These are phyloP conservation scores for Elachura formosa DNA, from an alignment of 2,113 vertebrate genomes.

Conservation along the genomic window DNA sequence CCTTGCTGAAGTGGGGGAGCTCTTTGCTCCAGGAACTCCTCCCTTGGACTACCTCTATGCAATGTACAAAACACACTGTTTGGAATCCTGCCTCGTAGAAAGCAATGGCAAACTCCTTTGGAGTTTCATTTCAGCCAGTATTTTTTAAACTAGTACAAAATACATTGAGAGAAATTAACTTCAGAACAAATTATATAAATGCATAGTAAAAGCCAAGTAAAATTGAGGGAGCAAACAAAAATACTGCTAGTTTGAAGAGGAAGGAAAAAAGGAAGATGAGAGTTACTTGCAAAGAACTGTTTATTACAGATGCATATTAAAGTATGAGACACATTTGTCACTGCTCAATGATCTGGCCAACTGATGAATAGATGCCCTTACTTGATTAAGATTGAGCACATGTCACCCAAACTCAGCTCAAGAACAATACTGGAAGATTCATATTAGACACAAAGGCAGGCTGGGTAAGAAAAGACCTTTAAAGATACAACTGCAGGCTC, in stretches of 20 bases:
- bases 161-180: not conserved
- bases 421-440: not conserved
- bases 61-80: not conserved
- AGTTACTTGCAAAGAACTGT: not conserved
- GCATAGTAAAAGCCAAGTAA: not conserved
- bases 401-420: not conserved
- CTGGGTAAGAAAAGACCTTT: not conserved
- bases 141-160: not conserved
- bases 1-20: not conserved
- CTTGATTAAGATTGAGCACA: rapidly evolving
- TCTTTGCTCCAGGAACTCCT: not conserved
- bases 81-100: not conserved
- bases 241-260: not conserved
- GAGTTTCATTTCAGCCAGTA: not conserved
- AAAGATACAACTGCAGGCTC: not conserved
- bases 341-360: not conserved
- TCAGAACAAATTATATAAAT: not conserved
- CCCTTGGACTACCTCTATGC: not conserved
- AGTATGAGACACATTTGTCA: not conserved
- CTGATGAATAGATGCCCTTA: not conserved
- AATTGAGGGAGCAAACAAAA: not conserved
- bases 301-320: not conserved
- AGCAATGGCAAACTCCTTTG: not conserved
- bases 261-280: not conserved
- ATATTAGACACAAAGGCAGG: not conserved